phyloP scores from a whole-genome alignment of 2,797 vertebrate species.

The Potorous gilbertii region DNA sequence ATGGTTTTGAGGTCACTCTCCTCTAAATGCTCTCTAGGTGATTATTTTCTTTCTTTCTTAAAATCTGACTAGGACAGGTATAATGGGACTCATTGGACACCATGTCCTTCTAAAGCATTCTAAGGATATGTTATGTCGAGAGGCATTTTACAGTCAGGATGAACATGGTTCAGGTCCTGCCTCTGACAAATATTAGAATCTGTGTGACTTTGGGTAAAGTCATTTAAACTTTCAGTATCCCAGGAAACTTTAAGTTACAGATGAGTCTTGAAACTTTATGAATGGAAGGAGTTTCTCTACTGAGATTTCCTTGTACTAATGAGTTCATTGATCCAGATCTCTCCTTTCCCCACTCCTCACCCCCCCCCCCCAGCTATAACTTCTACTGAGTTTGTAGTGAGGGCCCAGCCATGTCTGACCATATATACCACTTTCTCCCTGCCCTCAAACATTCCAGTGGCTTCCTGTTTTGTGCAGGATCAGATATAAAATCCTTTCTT shows the following conservation, averaged over 20 bases:
- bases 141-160: neutral
- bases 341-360: accelerated
- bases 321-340: neutral
- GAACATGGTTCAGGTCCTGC: neutral
- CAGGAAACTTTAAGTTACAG: neutral
- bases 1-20: neutral
- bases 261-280: neutral
- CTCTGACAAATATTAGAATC: neutral
- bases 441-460: neutral
- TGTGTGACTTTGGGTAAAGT: neutral
- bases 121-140: neutral
- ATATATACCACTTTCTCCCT: neutral
- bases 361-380: neutral
- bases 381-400: neutral
- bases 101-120: neutral
- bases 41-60: neutral
- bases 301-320: neutral
- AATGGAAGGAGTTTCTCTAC: neutral
- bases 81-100: neutral
- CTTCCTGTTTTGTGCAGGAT: neutral
- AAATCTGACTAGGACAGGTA: neutral
- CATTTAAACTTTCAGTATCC: neutral
- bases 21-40: neutral
- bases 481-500: neutral
- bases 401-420: too few species aligned